Evolutionary conservation across 1,140 invertebrate genomes (phyloP), one percentile per base, ranked within the genome.

Genomic region (Lepidurus couesii): DNA sequence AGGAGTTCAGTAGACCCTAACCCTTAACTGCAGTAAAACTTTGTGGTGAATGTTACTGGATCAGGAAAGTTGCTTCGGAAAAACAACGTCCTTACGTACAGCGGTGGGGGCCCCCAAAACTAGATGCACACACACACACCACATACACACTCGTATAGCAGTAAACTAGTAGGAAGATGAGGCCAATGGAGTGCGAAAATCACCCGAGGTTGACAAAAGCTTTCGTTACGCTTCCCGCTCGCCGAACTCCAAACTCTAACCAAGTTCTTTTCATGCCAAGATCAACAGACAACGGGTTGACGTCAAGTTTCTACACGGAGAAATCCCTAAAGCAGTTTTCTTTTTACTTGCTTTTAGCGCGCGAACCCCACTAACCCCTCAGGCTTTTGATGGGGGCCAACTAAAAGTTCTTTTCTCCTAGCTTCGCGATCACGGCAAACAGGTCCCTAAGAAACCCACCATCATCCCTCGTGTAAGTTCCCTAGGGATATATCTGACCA

Each of bases 111-210:
- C 16, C 1, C 16, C 16, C 16, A 16, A 65, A 47, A 1, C 45
- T 7, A 47, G 16, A 47, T 47, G 16, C 45, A 7, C 10, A 11
- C 16, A 34, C 26, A 34, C 34, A 34, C 34, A 3, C 0, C 34
- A 34, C 34, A 34, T 4, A 34, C 34, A 34, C 34, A 34, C 34
- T 34, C 34, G 4, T 34, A 21, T 7, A 65, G 13, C 0, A 65
- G 9, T 13, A 65, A 13, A 65, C 13, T 9, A 65, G 9, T 13
- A 16, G 26, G 53, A 16, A 65, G 53, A 21, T 65, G 16, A 65
- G 53, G 53, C 53, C 53, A 65, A 65, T 65, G 53, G 53, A 65
- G 53, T 65, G 53, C 53, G 53, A 65, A 65, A 65, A 65, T 65
- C 53, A 65, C n/a, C 53, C 53, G 21, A 65, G 53, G 53, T 65